These are phyloP conservation scores for Ptilonorhynchus violaceus DNA, from an alignment of 2,113 vertebrate genomes.

Conservation along the genomic window DNA sequence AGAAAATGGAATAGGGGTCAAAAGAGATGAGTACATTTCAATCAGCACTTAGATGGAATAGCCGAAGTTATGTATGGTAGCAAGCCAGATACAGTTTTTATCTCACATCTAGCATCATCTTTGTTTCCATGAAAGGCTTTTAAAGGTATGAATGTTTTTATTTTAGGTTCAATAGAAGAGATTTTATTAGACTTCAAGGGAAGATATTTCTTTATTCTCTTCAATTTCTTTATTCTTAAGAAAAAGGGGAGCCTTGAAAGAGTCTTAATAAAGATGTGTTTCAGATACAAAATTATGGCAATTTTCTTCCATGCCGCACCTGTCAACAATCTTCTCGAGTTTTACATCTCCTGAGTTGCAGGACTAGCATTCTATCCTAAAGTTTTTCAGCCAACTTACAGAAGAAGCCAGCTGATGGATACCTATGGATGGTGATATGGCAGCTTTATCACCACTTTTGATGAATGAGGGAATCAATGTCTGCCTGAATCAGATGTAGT, in stretches of 20 bases:
- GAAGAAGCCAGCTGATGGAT: neutral
- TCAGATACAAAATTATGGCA: neutral
- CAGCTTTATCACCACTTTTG: neutral
- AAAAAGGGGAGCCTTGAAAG: neutral
- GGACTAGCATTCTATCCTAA: neutral
- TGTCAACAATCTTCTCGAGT: neutral
- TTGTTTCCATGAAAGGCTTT: neutral
- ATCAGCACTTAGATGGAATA: neutral
- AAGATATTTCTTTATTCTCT: neutral
- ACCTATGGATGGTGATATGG: neutral
- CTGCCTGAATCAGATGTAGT: neutral
- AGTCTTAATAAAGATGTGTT: neutral
- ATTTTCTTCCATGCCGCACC: neutral
- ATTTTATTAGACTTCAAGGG: neutral
- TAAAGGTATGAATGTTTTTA: neutral
- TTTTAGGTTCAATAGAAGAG: neutral
- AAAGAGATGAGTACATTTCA: neutral
- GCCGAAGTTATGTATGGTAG: neutral
- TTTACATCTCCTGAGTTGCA: neutral
- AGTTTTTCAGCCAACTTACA: neutral
- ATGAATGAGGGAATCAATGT: neutral
- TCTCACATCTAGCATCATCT: neutral
- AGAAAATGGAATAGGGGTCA: neutral
- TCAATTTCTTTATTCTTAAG: neutral
- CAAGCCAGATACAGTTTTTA: neutral